Base-by-base conservation (phyloP, 2,113 vertebrate genomes). In the Phalacrocorax carbo region DNA sequence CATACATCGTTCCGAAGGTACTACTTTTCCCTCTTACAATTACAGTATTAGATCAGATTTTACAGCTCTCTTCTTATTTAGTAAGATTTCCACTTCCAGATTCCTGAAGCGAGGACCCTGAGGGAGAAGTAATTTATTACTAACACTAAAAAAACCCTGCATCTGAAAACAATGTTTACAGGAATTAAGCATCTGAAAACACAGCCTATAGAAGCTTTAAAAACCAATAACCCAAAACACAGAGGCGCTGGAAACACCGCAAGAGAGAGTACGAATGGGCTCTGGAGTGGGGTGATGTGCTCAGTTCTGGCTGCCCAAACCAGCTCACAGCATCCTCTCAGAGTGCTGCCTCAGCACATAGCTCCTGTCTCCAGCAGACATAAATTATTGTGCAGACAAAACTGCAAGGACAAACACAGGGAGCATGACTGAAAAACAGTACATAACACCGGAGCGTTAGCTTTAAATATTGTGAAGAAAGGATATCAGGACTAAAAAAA, bases 341-440 rank as follows among this genome's bases (percentile, higher is more conserved):
- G 34, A 89, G 36, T 48, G 88, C 91, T 91, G 86, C 42, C 73
- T 96, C 71, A 94, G 92, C 92, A 89, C 73, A 85, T 3, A 61
- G 34, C 18, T 77, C 51, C 61, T 40, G 66, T 52, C 70, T 76
- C 55, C 61, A 86, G 78, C 60, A 86, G 82, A 57, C 85, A 69
- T 21, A 90, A 90, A 93, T 49, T 51, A 81, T 1, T 19, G 58
- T 57, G 75, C 54, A 81, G 81, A 88, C 26, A 81, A 89, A 91
- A 57, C 48, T 91, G n/a, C 76, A 96, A 94, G 91, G 86, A 82
- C 52, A 88, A 88, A 91, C 52, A 26, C 30, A 75, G 32, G 85
- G 14, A 66, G 51, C 7, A 15, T 15, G 30, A 46, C 52, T 55
- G 38, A 40, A 92, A 78, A 81, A 7, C 46, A 22, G 51, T 18